Evolutionary conservation across 2,113 vertebrate species (phyloP).

Genomic region (Pungitius pungitius): DNA sequence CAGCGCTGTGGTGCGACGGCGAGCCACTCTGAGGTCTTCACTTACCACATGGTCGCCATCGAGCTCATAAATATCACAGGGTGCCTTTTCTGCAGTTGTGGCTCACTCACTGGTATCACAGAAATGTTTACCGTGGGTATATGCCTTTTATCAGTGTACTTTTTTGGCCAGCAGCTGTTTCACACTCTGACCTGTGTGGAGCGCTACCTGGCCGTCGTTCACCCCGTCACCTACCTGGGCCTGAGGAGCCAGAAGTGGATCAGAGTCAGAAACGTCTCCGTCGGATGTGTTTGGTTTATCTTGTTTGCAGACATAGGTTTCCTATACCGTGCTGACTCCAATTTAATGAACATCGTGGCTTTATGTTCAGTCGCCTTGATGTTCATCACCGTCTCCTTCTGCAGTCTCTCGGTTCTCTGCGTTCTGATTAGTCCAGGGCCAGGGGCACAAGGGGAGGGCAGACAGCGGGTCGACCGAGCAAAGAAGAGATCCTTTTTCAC

Average conservation of each 20-base stretch:
- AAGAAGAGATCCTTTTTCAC: conserved; percentile 39
- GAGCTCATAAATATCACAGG: conserved; percentile 6
- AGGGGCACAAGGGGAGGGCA: neutral
- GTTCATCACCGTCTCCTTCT: conserved; percentile 11
- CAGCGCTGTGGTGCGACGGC: neutral
- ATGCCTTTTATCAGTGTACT: rapidly evolving
- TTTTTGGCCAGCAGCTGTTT: neutral
- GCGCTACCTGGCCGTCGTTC: conserved; percentile 42
- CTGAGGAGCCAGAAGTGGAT: neutral
- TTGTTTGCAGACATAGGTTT: rapidly evolving
- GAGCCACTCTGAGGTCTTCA: conserved; percentile 6
- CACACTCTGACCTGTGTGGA: conserved; percentile 40
- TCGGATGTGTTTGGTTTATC: conserved; percentile 5
- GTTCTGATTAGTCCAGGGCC: conserved; percentile 32
- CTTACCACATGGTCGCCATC: conserved; percentile 18
- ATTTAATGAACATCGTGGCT: rapidly evolving
- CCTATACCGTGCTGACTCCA: rapidly evolving
- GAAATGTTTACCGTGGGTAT: rapidly evolving
- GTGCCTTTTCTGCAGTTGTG: rapidly evolving
- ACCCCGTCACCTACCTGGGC: conserved; percentile 32
- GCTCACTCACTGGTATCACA: rapidly evolving
- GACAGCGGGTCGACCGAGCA: neutral
- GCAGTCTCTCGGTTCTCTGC: conserved; percentile 19
- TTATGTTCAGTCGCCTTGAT: rapidly evolving
- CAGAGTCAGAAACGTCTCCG: conserved; percentile 11